Conservation (phyloP, 2,888 invertebrate genomes). For the Zeuzera pyrina region DNA sequence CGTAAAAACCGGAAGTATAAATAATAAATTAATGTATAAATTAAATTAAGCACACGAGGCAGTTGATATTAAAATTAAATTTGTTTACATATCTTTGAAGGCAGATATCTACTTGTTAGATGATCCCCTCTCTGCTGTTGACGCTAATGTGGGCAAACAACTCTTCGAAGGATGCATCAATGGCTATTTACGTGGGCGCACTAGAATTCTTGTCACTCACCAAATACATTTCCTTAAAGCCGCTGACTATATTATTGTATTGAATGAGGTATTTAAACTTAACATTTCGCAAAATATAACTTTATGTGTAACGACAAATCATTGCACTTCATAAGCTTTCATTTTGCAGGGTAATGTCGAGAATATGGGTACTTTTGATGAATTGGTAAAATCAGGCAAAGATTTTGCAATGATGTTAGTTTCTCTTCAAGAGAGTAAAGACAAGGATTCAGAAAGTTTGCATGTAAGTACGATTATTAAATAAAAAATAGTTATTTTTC, state of each 20-base stretch:
- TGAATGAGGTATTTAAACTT: slow-evolving; percentile 48
- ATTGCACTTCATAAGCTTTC: too few species aligned
- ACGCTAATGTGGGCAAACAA: slow-evolving; percentile 84
- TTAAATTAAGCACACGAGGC: too few species aligned
- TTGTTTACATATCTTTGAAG: too few species aligned
- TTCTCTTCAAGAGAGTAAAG: slow-evolving; percentile 52
- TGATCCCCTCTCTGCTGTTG: slow-evolving; percentile 90
- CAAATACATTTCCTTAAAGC: slow-evolving; percentile 86
- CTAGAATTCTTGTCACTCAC: slow-evolving; percentile 87
- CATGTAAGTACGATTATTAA: slow-evolving; percentile 29
- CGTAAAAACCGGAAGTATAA: too few species aligned
- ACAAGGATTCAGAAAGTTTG: slow-evolving; percentile 44
- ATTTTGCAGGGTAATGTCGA: slow-evolving; percentile 65
- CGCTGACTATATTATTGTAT: slow-evolving; percentile 77
- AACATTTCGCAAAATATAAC: too few species aligned
- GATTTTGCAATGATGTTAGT: slow-evolving; percentile 72
- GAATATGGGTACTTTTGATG: slow-evolving; percentile 74
- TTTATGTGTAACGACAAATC: too few species aligned
- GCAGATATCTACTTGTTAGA: slow-evolving; percentile 88
- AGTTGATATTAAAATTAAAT: slow-evolving; percentile 1
- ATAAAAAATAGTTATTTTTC: too few species aligned
- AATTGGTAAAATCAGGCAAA: slow-evolving; percentile 68
- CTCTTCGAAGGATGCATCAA: slow-evolving; percentile 85
- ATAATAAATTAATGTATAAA: too few species aligned
- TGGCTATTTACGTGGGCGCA: slow-evolving; percentile 76